Conservation (phyloP, 2,888 invertebrate genomes). For the Linyphia triangularis region DNA sequence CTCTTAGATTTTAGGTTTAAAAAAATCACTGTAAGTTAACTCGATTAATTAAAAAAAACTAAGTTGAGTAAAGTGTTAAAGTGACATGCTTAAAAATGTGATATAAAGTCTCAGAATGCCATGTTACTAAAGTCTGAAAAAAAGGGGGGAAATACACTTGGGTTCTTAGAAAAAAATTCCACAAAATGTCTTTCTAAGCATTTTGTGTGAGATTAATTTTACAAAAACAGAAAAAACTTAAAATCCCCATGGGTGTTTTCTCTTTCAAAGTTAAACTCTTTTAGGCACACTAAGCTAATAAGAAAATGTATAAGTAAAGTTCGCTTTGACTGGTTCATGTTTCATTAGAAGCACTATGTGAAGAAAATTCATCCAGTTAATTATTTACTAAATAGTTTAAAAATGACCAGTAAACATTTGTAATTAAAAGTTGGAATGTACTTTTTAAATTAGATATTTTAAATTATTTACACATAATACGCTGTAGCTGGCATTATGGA, state of each 20-base stretch:
- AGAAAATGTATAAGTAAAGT: neutral
- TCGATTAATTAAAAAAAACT: slow-evolving; percentile 16
- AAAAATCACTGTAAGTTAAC: slow-evolving; percentile 4
- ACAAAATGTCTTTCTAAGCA: neutral
- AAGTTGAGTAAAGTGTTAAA: neutral
- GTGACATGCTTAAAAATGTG: neutral
- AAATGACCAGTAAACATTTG: neutral
- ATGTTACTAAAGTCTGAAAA: neutral
- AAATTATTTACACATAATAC: no score
- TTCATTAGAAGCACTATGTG: neutral
- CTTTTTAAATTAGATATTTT: no score
- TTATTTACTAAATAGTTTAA: neutral
- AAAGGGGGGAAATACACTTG: neutral
- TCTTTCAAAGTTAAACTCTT: slow-evolving; percentile 6
- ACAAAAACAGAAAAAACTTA: neutral
- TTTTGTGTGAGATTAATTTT: slow-evolving; percentile 16
- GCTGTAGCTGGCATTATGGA: no score
- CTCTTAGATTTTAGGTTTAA: no score
- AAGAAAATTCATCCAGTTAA: neutral
- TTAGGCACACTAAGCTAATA: neutral
- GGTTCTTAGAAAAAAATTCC: neutral
- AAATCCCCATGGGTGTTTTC: neutral
- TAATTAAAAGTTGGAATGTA: no score
- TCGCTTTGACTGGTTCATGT: neutral
- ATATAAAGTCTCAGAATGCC: neutral